phyloP scores from a whole-genome alignment of 2,113 vertebrate genomes.

The Pardalotus punctatus region DNA sequence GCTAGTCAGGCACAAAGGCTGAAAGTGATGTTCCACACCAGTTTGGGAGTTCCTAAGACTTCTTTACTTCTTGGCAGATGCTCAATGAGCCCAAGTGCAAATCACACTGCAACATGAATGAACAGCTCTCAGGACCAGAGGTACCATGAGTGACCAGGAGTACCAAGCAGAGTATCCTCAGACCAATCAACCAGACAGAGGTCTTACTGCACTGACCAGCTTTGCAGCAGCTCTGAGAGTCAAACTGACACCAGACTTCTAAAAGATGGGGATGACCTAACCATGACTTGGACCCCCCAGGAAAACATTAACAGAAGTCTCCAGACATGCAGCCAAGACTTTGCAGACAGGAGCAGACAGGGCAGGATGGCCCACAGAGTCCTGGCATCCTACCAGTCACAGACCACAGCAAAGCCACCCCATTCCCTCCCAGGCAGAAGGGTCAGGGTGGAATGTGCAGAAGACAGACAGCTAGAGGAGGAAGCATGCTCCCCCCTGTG shows the following conservation, averaged over 20 bases:
- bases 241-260: background rate
- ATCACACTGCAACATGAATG: background rate
- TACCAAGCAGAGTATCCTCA: background rate
- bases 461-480: background rate
- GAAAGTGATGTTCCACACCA: background rate
- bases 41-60: background rate
- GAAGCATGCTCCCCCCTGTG: background rate
- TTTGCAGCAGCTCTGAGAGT: background rate
- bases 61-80: background rate
- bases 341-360: background rate
- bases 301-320: background rate
- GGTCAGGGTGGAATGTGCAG: background rate
- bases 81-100: background rate
- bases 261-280: background rate
- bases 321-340: background rate
- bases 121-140: background rate
- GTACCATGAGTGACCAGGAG: background rate
- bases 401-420: constrained; percentile 35
- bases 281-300: background rate
- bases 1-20: background rate
- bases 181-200: background rate
- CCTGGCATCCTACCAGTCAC: constrained; percentile 11
- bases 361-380: background rate
- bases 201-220: background rate
- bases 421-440: background rate